phyloP scores from a whole-genome alignment of 2,888 invertebrate genomes.

The Scotopteryx bipunctaria region DNA sequence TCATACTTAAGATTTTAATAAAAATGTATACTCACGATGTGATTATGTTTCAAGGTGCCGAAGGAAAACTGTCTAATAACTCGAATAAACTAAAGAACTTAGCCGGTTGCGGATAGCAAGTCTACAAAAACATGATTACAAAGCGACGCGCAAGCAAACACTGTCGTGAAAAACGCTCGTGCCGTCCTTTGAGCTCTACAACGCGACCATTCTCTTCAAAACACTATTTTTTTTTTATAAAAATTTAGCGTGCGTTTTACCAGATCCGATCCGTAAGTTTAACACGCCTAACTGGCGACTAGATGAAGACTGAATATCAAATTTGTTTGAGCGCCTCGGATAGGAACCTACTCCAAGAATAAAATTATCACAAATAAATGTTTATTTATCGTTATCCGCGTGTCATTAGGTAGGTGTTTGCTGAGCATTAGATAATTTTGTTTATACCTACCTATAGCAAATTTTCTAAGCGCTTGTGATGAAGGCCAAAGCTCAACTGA shows the following conservation, averaged over 20 bases:
- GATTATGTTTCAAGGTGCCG: background rate
- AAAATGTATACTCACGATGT: slow-evolving; percentile 18
- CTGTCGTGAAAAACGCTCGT: slow-evolving; percentile 57
- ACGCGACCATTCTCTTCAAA: slow-evolving; percentile 32
- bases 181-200: slow-evolving; percentile 37
- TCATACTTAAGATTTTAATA: background rate
- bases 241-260: slow-evolving; percentile 11
- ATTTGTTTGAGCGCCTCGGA: slow-evolving; percentile 37
- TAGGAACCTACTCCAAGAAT: slow-evolving; percentile 41
- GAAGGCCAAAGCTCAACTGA: slow-evolving; percentile 4
- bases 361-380: slow-evolving; percentile 62
- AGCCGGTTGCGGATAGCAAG: slow-evolving; percentile 17
- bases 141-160: slow-evolving; percentile 58
- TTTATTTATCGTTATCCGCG: slow-evolving; percentile 44
- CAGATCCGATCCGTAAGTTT: slow-evolving; percentile 28
- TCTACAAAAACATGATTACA: slow-evolving; percentile 53
- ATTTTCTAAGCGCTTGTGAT: background rate
- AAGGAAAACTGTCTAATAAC: slow-evolving; percentile 4
- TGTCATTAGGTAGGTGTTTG: slow-evolving; percentile 45
- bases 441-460: background rate
- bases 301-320: slow-evolving; percentile 52
- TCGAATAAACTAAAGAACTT: slow-evolving; percentile 13
- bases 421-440: slow-evolving; percentile 40
- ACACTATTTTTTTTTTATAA: slow-evolving; percentile 22
- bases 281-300: slow-evolving; percentile 49